These are phyloP conservation scores for Acanthopleura granulata DNA, from an alignment of 2,888 invertebrate species.

Conservation along the genomic window DNA sequence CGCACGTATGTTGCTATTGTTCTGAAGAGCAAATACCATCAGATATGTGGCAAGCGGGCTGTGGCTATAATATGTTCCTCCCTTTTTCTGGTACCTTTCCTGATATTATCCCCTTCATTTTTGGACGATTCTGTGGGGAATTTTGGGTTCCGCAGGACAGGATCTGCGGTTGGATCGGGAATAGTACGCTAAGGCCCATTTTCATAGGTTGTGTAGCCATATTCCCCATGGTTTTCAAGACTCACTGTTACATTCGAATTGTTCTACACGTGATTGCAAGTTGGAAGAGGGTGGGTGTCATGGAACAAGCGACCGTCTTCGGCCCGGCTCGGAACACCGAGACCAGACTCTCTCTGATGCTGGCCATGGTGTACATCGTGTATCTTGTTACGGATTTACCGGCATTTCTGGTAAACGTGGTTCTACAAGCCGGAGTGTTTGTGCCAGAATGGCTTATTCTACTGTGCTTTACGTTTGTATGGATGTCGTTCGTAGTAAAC, in stretches of 20 bases:
- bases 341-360: background rate
- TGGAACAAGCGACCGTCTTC: background rate
- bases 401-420: background rate
- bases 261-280: background rate
- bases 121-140: background rate
- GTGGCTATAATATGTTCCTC: background rate
- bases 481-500: background rate
- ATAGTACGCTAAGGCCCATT: background rate
- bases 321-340: background rate
- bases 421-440: background rate
- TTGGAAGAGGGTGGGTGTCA: background rate
- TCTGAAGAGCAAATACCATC: slow-evolving; percentile 1
- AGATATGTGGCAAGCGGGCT: background rate
- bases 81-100: background rate
- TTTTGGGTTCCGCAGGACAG: background rate
- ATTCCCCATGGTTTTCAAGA: background rate
- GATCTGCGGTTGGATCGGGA: background rate
- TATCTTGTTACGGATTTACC: background rate
- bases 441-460: background rate
- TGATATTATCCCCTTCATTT: background rate
- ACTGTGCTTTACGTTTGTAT: background rate
- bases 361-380: background rate
- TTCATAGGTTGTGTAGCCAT: background rate
- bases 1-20: background rate
- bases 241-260: background rate